Percentiles rank a stretch among this genome's conserved stretches.
phyloP scores from a whole-genome alignment of 92 coral and sea anemone genomes.

The Palythoa caribaeorum region DNA sequence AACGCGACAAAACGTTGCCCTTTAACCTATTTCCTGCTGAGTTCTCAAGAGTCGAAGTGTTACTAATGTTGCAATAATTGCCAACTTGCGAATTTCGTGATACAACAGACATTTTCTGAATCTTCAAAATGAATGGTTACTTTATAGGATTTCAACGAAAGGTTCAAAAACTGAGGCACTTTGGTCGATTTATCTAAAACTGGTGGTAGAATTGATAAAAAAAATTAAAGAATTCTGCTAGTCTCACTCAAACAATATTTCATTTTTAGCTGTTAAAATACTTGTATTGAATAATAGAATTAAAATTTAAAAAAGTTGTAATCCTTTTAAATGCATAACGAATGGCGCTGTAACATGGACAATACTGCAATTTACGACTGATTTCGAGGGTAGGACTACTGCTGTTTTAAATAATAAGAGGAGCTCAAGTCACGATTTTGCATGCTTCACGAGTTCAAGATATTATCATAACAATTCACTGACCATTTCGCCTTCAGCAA shows the following conservation, averaged over 20 bases:
- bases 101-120: no score
- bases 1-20: background rate
- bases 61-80: no score
- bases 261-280: background rate
- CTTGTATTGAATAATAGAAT: background rate
- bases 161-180: no score
- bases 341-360: background rate
- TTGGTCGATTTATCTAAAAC: no score
- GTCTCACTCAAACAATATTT: no score
- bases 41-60: no score
- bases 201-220: no score
- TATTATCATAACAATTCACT: conserved; percentile 40
- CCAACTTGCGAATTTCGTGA: no score
- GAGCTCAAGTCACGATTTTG: conserved; percentile 33
- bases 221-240: no score
- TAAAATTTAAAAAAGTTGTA: background rate
- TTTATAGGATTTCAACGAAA: no score
- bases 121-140: no score
- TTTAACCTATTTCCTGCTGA: background rate
- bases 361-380: background rate
- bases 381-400: no score
- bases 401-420: background rate
- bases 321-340: background rate
- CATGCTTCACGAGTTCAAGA: conserved; percentile 17
- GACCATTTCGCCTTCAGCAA: conserved; percentile 33